Conservation (phyloP, 2,113 vertebrate genomes). For the Vulpes vulpes region DNA sequence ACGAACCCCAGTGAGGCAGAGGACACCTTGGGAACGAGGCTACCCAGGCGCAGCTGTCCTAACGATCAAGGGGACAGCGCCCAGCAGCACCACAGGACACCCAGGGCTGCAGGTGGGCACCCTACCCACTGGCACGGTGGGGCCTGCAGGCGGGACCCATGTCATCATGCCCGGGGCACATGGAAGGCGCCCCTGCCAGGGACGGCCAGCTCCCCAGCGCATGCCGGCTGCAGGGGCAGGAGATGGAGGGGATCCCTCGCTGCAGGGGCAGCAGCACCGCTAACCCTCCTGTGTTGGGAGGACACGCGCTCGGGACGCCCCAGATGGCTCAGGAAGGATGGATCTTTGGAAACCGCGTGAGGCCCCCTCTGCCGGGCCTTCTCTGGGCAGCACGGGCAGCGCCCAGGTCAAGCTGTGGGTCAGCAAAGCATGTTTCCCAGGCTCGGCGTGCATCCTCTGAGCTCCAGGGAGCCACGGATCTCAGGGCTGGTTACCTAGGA, state of each 20-base stretch:
- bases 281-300: fast-evolving
- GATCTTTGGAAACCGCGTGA: fast-evolving
- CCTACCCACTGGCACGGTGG: fast-evolving
- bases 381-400: fast-evolving
- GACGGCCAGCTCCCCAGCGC: fast-evolving
- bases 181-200: background rate
- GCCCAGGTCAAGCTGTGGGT: fast-evolving
- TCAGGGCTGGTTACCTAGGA: fast-evolving
- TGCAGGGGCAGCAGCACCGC: fast-evolving
- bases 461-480: background rate
- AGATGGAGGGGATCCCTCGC: fast-evolving
- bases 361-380: no score
- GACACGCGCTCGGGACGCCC: background rate
- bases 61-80: fast-evolving
- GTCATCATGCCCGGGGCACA: background rate
- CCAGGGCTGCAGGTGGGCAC: fast-evolving
- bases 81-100: fast-evolving
- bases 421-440: background rate
- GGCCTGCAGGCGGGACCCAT: background rate
- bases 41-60: background rate
- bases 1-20: background rate
- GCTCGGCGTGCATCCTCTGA: fast-evolving
- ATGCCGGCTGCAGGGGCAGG: fast-evolving
- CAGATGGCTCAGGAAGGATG: background rate
- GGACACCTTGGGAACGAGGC: background rate